phyloP scores from a whole-genome alignment of 2,888 invertebrate species.

The Pseudococcus longispinus region DNA sequence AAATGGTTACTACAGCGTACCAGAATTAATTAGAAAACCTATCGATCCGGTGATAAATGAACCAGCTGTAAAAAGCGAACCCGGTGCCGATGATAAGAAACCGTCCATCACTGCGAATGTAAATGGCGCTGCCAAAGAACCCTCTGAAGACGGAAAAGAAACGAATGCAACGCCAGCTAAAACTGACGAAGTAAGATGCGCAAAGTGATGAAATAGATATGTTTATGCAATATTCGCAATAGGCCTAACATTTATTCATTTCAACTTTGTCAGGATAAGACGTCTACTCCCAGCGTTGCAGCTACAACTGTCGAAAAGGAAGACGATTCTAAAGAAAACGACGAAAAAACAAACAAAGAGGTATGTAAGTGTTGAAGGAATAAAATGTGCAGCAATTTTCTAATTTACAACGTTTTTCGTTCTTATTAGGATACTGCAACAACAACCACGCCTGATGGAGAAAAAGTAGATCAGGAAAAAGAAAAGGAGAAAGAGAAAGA shows the following conservation, averaged over 20 bases:
- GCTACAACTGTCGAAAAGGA: constrained; percentile 55
- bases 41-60: constrained; percentile 63
- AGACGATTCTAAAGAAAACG: constrained; percentile 60
- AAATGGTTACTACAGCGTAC: constrained; percentile 98
- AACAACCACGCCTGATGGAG: neutral
- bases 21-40: constrained; percentile 83
- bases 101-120: neutral
- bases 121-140: neutral
- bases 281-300: constrained; percentile 20
- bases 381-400: neutral
- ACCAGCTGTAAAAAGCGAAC: neutral
- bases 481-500: constrained; percentile 43
- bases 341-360: constrained; percentile 52
- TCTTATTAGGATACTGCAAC: neutral
- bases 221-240: no score
- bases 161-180: neutral
- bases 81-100: neutral
- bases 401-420: neutral
- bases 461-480: constrained; percentile 56
- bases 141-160: neutral
- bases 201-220: no score
- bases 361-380: constrained; percentile 7
- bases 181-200: neutral
- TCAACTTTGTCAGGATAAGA: neutral
- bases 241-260: neutral